phyloP scores from a whole-genome alignment of 2,888 invertebrate genomes.

The Antheraea assamensis region DNA sequence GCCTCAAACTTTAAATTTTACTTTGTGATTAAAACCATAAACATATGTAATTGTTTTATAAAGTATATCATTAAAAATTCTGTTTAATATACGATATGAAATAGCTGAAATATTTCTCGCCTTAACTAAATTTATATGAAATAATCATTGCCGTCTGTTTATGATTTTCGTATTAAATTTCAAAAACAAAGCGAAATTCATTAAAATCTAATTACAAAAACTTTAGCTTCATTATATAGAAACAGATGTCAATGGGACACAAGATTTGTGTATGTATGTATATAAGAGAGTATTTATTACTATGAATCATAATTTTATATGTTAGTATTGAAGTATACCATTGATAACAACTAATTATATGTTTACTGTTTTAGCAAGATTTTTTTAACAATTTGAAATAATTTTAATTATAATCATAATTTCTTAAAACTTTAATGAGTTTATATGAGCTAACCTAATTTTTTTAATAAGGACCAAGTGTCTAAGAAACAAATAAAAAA shows the following conservation, averaged over 20 bases:
- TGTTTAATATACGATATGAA: neutral
- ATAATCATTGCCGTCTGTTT: neutral
- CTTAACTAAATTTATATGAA: neutral
- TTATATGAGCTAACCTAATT: too few relatives aligned
- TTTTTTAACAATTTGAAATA: too few relatives aligned
- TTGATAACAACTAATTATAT: too few relatives aligned
- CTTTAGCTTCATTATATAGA: neutral
- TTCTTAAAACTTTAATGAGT: too few relatives aligned
- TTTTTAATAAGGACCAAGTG: too few relatives aligned
- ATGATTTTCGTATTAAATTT: conserved; percentile 2
- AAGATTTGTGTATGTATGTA: neutral
- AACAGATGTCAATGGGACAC: neutral
- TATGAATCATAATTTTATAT: too few relatives aligned
- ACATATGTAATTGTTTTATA: neutral
- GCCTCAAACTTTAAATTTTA: neutral
- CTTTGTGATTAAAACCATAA: neutral
- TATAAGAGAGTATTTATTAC: neutral
- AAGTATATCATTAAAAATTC: neutral
- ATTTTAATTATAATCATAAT: too few relatives aligned
- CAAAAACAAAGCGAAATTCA: neutral
- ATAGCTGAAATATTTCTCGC: neutral
- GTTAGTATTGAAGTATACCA: too few relatives aligned
- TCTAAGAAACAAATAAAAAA: too few relatives aligned
- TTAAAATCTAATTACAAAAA: conserved; percentile 14
- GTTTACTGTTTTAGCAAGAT: too few relatives aligned